phyloP scores from a whole-genome alignment of 1,140 invertebrate genomes.

The Batillaria attramentaria region DNA sequence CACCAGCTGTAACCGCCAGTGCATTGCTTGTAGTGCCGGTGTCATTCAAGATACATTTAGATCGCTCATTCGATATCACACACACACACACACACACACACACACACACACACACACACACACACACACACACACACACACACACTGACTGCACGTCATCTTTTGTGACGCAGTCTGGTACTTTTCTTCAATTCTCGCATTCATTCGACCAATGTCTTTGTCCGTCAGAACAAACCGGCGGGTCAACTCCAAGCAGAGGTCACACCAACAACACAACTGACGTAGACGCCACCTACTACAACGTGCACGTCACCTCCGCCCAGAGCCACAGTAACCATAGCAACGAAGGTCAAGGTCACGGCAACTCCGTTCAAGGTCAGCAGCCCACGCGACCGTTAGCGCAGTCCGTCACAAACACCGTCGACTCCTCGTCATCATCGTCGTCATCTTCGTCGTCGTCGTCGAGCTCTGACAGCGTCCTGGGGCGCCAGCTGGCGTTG shows the following conservation, averaged over 20 bases:
- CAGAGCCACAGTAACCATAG: constrained; percentile 16
- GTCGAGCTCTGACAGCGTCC: background rate
- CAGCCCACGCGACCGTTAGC: background rate
- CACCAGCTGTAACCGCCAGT: background rate
- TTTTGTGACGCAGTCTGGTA: background rate
- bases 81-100: background rate
- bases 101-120: constrained; percentile 1
- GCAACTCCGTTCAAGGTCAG: constrained; percentile 1
- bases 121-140: background rate
- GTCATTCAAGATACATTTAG: background rate
- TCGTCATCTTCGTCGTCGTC: background rate
- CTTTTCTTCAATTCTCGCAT: background rate
- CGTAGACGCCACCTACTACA: constrained; percentile 16
- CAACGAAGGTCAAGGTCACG: constrained; percentile 18
- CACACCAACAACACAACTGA: background rate
- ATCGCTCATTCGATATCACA: background rate
- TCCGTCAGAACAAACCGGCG: background rate
- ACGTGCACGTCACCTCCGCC: background rate
- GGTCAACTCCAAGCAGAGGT: background rate
- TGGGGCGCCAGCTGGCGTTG: constrained; percentile 9
- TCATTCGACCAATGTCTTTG: background rate
- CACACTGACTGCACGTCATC: background rate
- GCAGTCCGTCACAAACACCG: background rate
- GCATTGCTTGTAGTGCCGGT: background rate
- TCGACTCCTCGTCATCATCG: background rate